Evolutionary conservation across 2,113 vertebrate genomes (phyloP).

Genomic region (Cichladusa arquata): DNA sequence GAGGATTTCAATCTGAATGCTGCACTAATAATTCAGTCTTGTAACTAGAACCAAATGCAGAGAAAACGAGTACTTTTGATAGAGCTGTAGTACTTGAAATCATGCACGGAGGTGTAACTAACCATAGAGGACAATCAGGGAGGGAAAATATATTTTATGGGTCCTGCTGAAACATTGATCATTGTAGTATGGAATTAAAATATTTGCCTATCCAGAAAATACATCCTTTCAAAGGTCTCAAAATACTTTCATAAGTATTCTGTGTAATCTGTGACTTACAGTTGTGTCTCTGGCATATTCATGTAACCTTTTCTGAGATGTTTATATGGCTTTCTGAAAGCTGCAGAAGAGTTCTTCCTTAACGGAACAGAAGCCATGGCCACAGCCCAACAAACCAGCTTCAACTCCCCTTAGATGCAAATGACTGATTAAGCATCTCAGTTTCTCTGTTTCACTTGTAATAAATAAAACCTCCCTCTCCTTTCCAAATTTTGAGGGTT

Average conservation of each 20-base stretch:
- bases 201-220: neutral
- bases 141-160: neutral
- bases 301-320: neutral
- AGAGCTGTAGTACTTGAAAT: neutral
- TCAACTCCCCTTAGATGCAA: neutral
- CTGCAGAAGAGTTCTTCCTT: neutral
- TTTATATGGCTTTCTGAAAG: neutral
- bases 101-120: neutral
- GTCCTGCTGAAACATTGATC: neutral
- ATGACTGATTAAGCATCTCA: neutral
- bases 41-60: neutral
- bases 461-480: neutral
- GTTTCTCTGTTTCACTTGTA: neutral
- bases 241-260: neutral
- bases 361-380: neutral
- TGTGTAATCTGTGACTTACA: neutral
- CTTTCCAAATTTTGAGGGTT: neutral
- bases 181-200: neutral
- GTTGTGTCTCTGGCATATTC: neutral
- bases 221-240: neutral
- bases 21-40: neutral
- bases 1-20: neutral
- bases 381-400: neutral
- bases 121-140: neutral
- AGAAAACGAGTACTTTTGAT: neutral